A percentile compares a stretch with the other conserved stretches of the same genome.
Evolutionary conservation across 2,888 invertebrate genomes (phyloP).

Genomic region (Syritta pipiens): DNA sequence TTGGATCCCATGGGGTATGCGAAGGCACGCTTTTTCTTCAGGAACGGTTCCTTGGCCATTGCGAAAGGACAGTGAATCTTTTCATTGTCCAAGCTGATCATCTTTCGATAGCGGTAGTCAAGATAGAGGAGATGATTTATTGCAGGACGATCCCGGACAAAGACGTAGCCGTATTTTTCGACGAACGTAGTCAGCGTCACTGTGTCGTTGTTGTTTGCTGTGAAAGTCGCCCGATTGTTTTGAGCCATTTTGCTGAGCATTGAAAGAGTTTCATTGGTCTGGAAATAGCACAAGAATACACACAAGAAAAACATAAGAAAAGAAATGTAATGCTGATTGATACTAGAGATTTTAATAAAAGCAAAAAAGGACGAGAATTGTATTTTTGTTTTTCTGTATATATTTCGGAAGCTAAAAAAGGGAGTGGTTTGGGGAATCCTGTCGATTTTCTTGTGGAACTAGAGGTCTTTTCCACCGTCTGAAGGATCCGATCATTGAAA

Average conservation of each 20-base stretch:
- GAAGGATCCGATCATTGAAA: too few relatives aligned
- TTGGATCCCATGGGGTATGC: constrained; percentile 84
- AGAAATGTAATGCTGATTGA: neutral
- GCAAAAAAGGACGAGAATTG: neutral
- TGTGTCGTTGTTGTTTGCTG: constrained; percentile 76
- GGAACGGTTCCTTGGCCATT: constrained; percentile 85
- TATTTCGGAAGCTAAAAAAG: too few relatives aligned
- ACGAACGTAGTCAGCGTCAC: constrained; percentile 80
- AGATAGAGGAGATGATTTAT: constrained; percentile 85
- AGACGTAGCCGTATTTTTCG: constrained; percentile 80
- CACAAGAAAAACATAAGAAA: neutral
- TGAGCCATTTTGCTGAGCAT: constrained; percentile 76
- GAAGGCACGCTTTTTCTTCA: constrained; percentile 85
- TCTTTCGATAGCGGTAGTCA: constrained; percentile 84
- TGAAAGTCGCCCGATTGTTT: constrained; percentile 76
- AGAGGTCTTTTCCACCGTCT: too few relatives aligned
- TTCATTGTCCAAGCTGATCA: constrained; percentile 81
- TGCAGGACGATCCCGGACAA: constrained; percentile 85
- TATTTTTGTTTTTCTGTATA: too few relatives aligned
- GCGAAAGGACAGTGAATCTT: constrained; percentile 87
- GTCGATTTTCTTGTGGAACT: too few relatives aligned
- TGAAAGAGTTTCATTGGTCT: constrained; percentile 77
- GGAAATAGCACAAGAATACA: neutral
- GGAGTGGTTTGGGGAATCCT: too few relatives aligned
- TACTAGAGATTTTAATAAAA: neutral